A percentile compares a stretch with the other conserved stretches of the same genome.
These are phyloP conservation scores for Coreius guichenoti DNA, from an alignment of 2,797 vertebrate species.

Conservation along the genomic window DNA sequence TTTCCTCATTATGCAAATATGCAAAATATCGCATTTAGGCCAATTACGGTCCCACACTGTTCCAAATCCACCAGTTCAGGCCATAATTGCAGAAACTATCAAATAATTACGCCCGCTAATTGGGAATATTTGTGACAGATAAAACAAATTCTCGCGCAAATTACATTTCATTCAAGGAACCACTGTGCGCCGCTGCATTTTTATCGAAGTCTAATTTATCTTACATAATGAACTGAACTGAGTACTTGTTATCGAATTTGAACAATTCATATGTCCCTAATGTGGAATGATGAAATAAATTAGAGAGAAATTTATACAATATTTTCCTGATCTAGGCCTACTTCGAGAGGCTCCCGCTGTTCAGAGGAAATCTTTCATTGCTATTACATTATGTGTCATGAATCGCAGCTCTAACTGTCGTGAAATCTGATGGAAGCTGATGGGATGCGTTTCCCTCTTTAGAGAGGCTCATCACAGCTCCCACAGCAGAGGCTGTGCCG, in stretches of 20 bases:
- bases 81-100: slow-evolving; percentile 99
- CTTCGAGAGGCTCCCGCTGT: slow-evolving; percentile 81
- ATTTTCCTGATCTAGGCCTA: slow-evolving; percentile 85
- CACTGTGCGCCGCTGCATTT: slow-evolving; percentile 91
- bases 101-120: slow-evolving; percentile 99
- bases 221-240: slow-evolving; percentile 99
- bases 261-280: slow-evolving; percentile 96
- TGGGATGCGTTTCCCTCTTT: slow-evolving; percentile 75
- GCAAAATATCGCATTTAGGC: slow-evolving; percentile 99
- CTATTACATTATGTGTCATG: slow-evolving; percentile 81
- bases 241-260: slow-evolving; percentile 99
- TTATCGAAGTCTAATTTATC: slow-evolving; percentile 98
- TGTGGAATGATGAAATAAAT: slow-evolving; percentile 98
- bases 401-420: slow-evolving; percentile 72
- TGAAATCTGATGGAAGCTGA: slow-evolving; percentile 80
- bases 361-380: slow-evolving; percentile 82
- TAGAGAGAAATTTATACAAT: slow-evolving; percentile 92
- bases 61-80: slow-evolving; percentile 97
- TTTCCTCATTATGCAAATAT: slow-evolving; percentile 99
- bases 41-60: slow-evolving; percentile 99
- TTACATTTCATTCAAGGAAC: slow-evolving; percentile 98
- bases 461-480: slow-evolving; percentile 68
- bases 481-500: slow-evolving; percentile 48
- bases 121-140: slow-evolving; percentile 99
- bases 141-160: slow-evolving; percentile 99